Evolutionary conservation across 2,113 vertebrate species (phyloP).

Genomic region (Gymnorhina tibicen): DNA sequence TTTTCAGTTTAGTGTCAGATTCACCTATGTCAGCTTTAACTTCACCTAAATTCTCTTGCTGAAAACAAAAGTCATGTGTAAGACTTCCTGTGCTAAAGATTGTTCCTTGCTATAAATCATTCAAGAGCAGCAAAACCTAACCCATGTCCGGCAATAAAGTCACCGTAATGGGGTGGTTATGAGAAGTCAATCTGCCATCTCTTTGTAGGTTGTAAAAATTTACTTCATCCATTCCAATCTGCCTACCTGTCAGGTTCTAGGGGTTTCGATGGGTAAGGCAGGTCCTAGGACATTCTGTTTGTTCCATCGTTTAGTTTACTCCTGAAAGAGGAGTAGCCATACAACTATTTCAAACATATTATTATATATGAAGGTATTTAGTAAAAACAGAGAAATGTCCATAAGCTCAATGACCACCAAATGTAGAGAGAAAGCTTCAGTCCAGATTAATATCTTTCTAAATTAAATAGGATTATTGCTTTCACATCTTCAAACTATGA

Average conservation of each 20-base stretch:
- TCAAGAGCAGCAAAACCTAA: neutral
- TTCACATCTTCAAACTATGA: neutral
- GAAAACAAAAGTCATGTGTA: neutral
- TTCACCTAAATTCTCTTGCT: neutral
- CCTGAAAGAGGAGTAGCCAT: neutral
- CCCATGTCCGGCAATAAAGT: neutral
- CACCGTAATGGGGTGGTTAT: fast-evolving
- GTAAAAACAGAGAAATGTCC: neutral
- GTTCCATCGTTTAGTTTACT: neutral
- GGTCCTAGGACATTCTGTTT: neutral
- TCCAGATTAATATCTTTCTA: neutral
- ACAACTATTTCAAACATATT: neutral
- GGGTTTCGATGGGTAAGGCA: neutral
- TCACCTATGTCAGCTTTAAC: neutral
- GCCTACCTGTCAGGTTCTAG: neutral
- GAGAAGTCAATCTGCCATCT: neutral
- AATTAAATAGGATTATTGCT: neutral
- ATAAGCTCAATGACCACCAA: neutral
- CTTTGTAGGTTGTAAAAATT: neutral
- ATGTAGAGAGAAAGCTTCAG: neutral
- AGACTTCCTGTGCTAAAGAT: neutral
- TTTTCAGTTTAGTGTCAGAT: neutral
- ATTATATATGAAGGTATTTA: neutral
- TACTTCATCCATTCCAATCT: neutral
- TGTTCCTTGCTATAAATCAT: neutral